phyloP scores from a whole-genome alignment of 2,888 invertebrate species.

The Andricus quercusramuli region DNA sequence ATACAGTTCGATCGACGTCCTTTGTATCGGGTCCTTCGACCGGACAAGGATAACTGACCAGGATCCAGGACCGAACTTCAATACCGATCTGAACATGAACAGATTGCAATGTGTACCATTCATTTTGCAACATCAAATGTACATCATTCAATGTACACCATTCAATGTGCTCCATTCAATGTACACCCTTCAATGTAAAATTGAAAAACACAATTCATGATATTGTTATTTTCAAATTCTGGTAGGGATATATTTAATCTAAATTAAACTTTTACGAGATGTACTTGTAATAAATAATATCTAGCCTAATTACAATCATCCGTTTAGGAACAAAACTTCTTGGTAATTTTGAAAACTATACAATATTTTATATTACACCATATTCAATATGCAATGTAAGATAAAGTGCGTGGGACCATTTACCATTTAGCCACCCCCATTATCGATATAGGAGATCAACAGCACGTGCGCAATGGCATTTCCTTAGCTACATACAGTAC shows the following conservation, averaged over 20 bases:
- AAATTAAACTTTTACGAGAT: no score
- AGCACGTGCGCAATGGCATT: not conserved
- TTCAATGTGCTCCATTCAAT: not conserved
- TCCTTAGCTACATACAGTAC: not conserved
- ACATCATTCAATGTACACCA: not conserved
- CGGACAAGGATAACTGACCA: not conserved
- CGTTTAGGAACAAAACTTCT: no score
- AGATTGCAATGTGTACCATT: not conserved
- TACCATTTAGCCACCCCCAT: not conserved
- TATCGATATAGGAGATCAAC: not conserved
- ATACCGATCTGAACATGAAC: not conserved
- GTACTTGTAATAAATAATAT: no score
- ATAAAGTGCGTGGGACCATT: not conserved
- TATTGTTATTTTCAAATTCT: no score
- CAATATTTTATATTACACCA: no score
- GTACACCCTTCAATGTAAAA: not conserved
- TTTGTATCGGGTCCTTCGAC: not conserved
- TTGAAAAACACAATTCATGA: no score
- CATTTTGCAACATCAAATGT: conserved; percentile 2
- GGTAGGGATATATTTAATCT: no score
- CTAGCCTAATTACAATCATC: no score
- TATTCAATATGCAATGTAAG: not conserved
- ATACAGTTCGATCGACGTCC: not conserved
- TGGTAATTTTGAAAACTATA: no score
- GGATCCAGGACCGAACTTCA: not conserved